A percentile compares a stretch with the other conserved stretches of the same genome.
Evolutionary conservation across 2,113 vertebrate genomes (phyloP).

Genomic region (Sporophila hypoxantha): DNA sequence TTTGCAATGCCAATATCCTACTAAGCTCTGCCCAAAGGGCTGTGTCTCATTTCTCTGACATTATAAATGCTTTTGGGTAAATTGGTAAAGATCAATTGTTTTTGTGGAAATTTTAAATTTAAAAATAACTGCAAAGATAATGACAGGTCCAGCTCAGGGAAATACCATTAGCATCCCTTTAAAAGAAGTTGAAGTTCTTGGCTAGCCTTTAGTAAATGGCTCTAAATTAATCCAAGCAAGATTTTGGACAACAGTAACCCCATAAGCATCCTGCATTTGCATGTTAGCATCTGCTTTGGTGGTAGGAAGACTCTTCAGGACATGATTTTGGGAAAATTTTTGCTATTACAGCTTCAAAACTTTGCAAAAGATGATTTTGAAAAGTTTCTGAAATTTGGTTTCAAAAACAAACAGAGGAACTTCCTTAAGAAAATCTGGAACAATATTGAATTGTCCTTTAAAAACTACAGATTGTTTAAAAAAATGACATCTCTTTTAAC

Average conservation of each 20-base stretch:
- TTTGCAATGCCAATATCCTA: neutral
- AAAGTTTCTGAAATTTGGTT: neutral
- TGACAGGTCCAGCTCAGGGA: neutral
- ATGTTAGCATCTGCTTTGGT: neutral
- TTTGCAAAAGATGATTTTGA: neutral
- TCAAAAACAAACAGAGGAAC: neutral
- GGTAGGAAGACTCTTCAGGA: neutral
- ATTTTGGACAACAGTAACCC: neutral
- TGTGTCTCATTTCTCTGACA: neutral
- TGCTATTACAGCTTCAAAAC: neutral
- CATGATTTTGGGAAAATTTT: neutral
- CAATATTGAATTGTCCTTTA: neutral
- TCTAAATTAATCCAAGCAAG: neutral
- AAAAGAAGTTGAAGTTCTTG: neutral
- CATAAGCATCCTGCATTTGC: neutral
- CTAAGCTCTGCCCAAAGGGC: rapidly evolving
- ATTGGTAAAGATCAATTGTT: neutral
- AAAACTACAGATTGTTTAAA: neutral
- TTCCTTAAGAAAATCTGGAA: neutral
- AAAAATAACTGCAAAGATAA: neutral
- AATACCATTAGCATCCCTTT: neutral
- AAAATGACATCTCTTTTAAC: neutral
- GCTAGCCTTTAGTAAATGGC: neutral
- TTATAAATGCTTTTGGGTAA: neutral
- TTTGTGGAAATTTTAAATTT: neutral